Percentiles rank a stretch among this genome's conserved stretches.
These are phyloP conservation scores for Himalopsyche kuldschensis DNA, from an alignment of 2,888 invertebrate species.

Conservation along the genomic window DNA sequence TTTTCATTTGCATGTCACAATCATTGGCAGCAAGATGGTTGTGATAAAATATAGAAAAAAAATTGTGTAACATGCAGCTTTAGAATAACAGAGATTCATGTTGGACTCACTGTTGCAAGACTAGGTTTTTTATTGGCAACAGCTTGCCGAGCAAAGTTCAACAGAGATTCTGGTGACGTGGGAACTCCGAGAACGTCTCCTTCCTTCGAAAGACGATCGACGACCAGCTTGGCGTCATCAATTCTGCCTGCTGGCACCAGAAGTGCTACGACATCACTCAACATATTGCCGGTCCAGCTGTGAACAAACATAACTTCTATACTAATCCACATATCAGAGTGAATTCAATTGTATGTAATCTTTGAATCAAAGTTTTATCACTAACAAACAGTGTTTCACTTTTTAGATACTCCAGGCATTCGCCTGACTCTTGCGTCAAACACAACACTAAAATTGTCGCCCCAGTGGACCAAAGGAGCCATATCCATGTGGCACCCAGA, in stretches of 20 bases:
- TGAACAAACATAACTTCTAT: conserved; percentile 21
- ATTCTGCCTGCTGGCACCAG: conserved; percentile 54
- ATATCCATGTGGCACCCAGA: too few relatives aligned
- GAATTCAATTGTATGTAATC: too few relatives aligned
- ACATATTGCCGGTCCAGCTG: conserved; percentile 63
- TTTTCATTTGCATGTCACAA: background rate
- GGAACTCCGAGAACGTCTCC: conserved; percentile 61
- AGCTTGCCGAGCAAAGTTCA: conserved; percentile 59
- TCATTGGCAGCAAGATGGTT: too few relatives aligned
- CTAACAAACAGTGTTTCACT: too few relatives aligned
- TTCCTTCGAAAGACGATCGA: conserved; percentile 56
- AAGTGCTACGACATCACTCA: conserved; percentile 62
- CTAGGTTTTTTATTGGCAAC: conserved; percentile 55
- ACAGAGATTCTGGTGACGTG: conserved; percentile 53
- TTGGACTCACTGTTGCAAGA: conserved; percentile 55
- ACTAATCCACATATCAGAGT: too few relatives aligned
- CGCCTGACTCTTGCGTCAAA: too few relatives aligned
- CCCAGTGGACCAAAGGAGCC: too few relatives aligned
- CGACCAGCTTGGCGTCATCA: conserved; percentile 56
- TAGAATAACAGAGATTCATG: background rate
- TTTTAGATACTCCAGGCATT: too few relatives aligned
- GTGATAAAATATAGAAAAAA: background rate
- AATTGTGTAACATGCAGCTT: background rate
- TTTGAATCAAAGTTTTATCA: too few relatives aligned
- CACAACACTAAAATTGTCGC: too few relatives aligned